phyloP scores from a whole-genome alignment of 2,797 vertebrate species.

The Steatocranus sp. region DNA sequence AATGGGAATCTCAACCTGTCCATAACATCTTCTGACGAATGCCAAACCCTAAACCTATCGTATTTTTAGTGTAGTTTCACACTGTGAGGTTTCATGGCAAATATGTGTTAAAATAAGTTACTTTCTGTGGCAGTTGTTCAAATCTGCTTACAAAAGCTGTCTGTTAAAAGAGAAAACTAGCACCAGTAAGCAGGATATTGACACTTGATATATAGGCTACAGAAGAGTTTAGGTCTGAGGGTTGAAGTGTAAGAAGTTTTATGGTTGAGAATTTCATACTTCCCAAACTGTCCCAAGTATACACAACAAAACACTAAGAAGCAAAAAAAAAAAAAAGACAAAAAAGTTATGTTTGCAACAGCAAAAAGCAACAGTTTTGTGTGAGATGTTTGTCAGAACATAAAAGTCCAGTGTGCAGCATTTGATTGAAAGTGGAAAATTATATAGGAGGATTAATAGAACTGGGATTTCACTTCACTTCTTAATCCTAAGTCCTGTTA shows the following conservation, averaged over 20 bases:
- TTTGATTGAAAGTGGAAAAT: neutral
- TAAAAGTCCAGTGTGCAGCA: neutral
- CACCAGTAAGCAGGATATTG: neutral
- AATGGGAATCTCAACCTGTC: slow-evolving; percentile 14
- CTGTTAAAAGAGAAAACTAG: neutral
- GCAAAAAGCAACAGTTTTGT: neutral
- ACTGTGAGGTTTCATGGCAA: slow-evolving; percentile 51
- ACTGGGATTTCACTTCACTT: neutral
- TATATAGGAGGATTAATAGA: neutral
- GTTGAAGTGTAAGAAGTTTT: neutral
- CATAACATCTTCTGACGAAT: slow-evolving; percentile 13
- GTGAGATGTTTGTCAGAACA: neutral
- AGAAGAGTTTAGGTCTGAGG: neutral
- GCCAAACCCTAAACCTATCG: neutral
- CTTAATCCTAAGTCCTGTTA: neutral
- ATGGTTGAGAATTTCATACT: neutral
- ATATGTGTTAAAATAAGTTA: slow-evolving; percentile 41
- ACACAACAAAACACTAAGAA: neutral
- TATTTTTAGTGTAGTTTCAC: slow-evolving; percentile 20
- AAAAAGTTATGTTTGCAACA: neutral
- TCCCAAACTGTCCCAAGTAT: neutral
- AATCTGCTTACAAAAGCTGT: slow-evolving; percentile 26
- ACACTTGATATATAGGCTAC: neutral
- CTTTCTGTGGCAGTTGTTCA: slow-evolving; percentile 30
- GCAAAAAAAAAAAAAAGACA: neutral